Conservation (phyloP, 2,888 invertebrate genomes). For the Drosophila paramelanica region DNA sequence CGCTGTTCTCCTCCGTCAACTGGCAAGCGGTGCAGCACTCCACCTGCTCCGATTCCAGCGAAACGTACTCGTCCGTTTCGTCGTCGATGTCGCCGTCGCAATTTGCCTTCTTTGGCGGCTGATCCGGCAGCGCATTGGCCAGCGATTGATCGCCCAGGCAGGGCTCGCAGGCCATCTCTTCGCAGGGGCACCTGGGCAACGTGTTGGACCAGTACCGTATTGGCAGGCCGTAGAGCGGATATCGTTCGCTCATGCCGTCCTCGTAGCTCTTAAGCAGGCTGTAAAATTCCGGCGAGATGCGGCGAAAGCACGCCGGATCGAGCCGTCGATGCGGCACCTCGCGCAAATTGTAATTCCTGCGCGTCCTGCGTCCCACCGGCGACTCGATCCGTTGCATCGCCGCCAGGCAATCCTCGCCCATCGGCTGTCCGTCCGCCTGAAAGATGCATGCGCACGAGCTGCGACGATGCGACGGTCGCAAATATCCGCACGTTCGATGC, state of each 20-base stretch:
- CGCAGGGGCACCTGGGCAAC: constrained; percentile 38
- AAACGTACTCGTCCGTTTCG: neutral
- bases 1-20: neutral
- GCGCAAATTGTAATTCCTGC: constrained; percentile 43
- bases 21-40: neutral
- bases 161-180: neutral
- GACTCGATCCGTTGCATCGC: constrained; percentile 29
- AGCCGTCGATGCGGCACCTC: constrained; percentile 51
- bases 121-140: neutral
- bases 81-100: neutral
- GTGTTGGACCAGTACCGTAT: constrained; percentile 30
- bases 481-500: constrained; percentile 27
- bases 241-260: constrained; percentile 47
- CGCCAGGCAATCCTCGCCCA: constrained; percentile 47
- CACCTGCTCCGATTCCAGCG: neutral
- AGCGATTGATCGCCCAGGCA: constrained; percentile 51
- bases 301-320: constrained; percentile 60
- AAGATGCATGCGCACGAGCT: constrained; percentile 28
- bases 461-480: neutral
- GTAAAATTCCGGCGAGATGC: constrained; percentile 77
- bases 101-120: neutral
- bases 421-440: constrained; percentile 63
- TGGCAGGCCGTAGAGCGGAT: constrained; percentile 65
- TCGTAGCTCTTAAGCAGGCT: constrained; percentile 68
- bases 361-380: constrained; percentile 33